Conservation (phyloP, 2,797 vertebrate genomes). For the Enteromius argenteus region DNA sequence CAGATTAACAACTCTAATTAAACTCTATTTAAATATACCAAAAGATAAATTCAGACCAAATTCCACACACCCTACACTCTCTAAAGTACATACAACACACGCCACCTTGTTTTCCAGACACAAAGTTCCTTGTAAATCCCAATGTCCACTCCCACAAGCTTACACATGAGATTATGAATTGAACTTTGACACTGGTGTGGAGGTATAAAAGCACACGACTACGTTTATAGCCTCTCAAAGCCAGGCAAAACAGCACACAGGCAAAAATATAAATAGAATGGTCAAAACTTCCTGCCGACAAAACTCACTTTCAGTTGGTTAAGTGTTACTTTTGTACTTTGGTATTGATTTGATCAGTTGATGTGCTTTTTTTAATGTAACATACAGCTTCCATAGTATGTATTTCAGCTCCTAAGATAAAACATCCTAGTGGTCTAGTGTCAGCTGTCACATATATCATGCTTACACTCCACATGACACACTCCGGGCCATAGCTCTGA, state of each 20-base stretch:
- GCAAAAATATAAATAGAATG: background rate
- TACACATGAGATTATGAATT: background rate
- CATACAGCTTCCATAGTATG: background rate
- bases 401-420: background rate
- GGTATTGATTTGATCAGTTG: background rate
- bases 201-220: slow-evolving; percentile 44
- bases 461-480: slow-evolving; percentile 41
- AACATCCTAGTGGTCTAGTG: background rate
- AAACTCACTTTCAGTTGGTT: background rate
- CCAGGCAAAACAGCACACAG: background rate
- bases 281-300: background rate
- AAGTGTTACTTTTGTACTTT: background rate
- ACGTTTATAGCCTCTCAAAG: slow-evolving; percentile 32
- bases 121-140: slow-evolving; percentile 21
- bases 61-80: background rate
- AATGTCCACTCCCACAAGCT: slow-evolving; percentile 20
- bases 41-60: slow-evolving; percentile 18
- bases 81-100: background rate
- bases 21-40: background rate
- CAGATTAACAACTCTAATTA: background rate
- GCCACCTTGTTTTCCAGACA: background rate
- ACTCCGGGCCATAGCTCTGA: slow-evolving; percentile 12
- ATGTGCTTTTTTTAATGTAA: background rate
- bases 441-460: slow-evolving; percentile 16
- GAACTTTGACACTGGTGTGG: slow-evolving; percentile 40